phyloP scores from a whole-genome alignment of 2,888 invertebrate species.

The Brachypalpus laphriformis region DNA sequence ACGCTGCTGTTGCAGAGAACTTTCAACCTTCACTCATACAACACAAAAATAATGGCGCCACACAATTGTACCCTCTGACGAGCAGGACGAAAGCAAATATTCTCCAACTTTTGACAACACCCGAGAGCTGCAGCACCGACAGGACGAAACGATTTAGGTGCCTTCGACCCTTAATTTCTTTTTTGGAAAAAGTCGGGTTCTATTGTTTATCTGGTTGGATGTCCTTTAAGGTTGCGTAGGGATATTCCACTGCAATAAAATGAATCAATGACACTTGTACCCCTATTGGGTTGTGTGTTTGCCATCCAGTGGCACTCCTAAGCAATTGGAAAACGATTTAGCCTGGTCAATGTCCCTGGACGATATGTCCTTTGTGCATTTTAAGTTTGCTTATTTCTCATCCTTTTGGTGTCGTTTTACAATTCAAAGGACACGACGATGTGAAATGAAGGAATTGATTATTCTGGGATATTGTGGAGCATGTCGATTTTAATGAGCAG shows the following conservation, averaged over 20 bases:
- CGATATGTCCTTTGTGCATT: conserved; percentile 13
- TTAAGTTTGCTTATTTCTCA: no score
- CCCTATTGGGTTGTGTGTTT: conserved; percentile 1
- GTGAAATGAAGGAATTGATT: no score
- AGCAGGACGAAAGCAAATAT: conserved; percentile 15
- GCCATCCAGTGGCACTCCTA: not conserved
- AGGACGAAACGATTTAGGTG: conserved; percentile 13
- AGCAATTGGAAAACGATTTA: not conserved
- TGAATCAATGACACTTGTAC: conserved; percentile 40
- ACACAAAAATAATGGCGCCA: not conserved
- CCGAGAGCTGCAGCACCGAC: not conserved
- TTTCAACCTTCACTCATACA: not conserved
- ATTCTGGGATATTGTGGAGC: no score
- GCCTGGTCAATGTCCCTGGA: conserved; percentile 24
- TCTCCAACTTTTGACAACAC: conserved; percentile 26
- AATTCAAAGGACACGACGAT: no score
- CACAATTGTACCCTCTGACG: not conserved
- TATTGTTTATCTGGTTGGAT: conserved; percentile 3
- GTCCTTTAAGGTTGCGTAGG: not conserved
- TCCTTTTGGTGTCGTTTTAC: no score
- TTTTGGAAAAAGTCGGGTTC: not conserved
- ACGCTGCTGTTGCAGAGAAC: not conserved
- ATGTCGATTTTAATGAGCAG: no score
- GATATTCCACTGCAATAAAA: conserved; percentile 31
- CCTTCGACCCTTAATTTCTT: conserved; percentile 21